Percentiles rank a stretch among this genome's conserved stretches.
Evolutionary conservation across 1,140 invertebrate genomes (phyloP).

Genomic region (Oreohelix idahoensis): DNA sequence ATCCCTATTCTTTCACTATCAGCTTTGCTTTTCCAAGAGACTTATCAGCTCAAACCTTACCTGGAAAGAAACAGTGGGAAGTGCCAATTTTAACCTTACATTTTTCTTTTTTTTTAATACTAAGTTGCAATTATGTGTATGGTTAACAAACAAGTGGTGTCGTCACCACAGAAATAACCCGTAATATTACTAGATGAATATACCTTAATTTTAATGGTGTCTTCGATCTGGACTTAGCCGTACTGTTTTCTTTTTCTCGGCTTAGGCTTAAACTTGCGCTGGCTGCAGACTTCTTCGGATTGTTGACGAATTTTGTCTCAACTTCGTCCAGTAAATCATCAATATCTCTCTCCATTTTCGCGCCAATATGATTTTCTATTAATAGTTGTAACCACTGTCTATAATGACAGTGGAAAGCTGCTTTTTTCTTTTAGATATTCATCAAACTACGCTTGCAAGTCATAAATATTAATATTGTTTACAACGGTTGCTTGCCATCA

Average conservation of each 20-base stretch:
- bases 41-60: too few species aligned
- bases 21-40: too few species aligned
- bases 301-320: conserved; percentile 58
- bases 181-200: not conserved
- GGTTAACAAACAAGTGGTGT: too few species aligned
- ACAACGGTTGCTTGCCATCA: conserved; percentile 8
- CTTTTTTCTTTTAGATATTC: not conserved
- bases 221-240: not conserved
- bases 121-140: too few species aligned
- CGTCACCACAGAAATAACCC: too few species aligned
- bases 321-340: conserved; percentile 71
- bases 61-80: too few species aligned
- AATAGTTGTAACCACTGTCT: not conserved
- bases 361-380: not conserved
- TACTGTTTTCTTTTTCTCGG: conserved; percentile 41
- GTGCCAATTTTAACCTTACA: too few species aligned
- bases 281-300: not conserved
- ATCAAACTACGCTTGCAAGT: not conserved
- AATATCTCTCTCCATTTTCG: conserved; percentile 61
- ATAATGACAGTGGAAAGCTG: not conserved
- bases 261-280: not conserved
- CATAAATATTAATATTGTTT: not conserved
- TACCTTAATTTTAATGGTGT: not conserved
- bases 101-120: too few species aligned
- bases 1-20: too few species aligned